These are phyloP conservation scores for Callocephalon fimbriatum DNA, from an alignment of 2,113 vertebrate genomes.

Conservation along the genomic window DNA sequence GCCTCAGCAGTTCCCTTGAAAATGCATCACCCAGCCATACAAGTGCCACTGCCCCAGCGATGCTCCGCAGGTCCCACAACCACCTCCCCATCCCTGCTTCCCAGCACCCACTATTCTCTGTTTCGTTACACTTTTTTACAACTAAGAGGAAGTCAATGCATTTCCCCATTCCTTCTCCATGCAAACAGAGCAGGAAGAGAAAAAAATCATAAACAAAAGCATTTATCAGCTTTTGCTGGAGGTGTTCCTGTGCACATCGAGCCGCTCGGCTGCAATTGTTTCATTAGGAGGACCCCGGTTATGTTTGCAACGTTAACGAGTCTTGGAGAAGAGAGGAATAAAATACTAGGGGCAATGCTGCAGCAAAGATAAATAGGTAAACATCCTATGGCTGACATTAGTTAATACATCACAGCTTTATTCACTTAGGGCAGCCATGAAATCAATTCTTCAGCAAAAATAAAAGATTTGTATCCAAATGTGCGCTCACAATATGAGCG, in stretches of 20 bases:
- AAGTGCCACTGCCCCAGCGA: fast-evolving
- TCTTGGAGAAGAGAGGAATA: background rate
- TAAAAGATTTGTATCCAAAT: background rate
- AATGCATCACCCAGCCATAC: background rate
- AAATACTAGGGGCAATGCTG: background rate
- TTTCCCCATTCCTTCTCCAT: background rate
- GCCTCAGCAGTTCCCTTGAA: background rate
- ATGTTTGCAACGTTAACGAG: background rate
- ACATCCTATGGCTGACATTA: conserved; percentile 21
- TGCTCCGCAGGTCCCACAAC: background rate
- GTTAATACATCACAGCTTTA: conserved; percentile 53
- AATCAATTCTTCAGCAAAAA: conserved; percentile 51
- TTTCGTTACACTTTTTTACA: background rate
- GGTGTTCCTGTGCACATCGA: conserved; percentile 35
- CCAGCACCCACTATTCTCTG: background rate
- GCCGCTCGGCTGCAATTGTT: background rate
- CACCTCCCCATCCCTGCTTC: background rate
- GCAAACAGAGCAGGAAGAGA: background rate
- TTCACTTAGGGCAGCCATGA: conserved; percentile 44
- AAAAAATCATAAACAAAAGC: background rate
- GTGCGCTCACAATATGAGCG: fast-evolving
- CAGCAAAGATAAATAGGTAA: conserved; percentile 49
- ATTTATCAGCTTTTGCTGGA: conserved; percentile 55
- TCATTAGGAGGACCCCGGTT: conserved; percentile 27
- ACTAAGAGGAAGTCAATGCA: background rate